Conservation (phyloP, 2,888 invertebrate genomes). For the Idaea straminata region DNA sequence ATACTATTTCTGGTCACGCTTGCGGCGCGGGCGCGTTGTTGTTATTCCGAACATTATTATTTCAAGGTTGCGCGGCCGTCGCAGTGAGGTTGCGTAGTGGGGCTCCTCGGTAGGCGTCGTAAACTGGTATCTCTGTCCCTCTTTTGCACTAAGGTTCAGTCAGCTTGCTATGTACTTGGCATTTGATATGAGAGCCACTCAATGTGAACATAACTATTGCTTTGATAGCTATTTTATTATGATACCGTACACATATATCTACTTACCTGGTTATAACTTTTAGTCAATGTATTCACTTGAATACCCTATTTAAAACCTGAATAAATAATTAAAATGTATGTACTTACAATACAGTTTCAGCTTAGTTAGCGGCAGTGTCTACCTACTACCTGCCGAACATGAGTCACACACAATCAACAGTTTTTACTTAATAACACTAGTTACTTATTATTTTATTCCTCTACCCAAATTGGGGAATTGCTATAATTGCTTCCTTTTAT, state of each 20-base stretch:
- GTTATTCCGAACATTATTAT: constrained; percentile 80
- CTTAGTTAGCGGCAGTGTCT: constrained; percentile 26
- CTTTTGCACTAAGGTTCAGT: constrained; percentile 70
- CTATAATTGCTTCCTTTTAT: constrained; percentile 43
- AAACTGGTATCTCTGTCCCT: constrained; percentile 73
- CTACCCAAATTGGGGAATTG: constrained; percentile 32
- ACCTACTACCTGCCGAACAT: constrained; percentile 34
- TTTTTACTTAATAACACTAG: constrained; percentile 1
- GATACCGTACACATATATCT: constrained; percentile 47
- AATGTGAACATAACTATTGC: constrained; percentile 60
- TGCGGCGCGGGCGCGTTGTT: constrained; percentile 76
- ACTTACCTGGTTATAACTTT: constrained; percentile 44
- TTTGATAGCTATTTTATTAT: constrained; percentile 55
- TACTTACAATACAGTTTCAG: constrained; percentile 32
- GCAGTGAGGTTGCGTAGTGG: constrained; percentile 79
- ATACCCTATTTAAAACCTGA: constrained; percentile 42
- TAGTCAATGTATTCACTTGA: constrained; percentile 39
- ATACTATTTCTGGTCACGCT: constrained; percentile 78
- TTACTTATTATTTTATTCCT: constrained; percentile 8
- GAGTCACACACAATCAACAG: constrained; percentile 42
- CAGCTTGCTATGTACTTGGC: constrained; percentile 68
- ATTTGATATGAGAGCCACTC: constrained; percentile 63
- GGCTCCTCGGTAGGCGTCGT: constrained; percentile 78
- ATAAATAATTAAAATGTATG: constrained; percentile 32
- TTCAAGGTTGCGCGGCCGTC: constrained; percentile 79